Base-by-base conservation (phyloP, 2,113 vertebrate species). In the Stercorarius parasiticus region DNA sequence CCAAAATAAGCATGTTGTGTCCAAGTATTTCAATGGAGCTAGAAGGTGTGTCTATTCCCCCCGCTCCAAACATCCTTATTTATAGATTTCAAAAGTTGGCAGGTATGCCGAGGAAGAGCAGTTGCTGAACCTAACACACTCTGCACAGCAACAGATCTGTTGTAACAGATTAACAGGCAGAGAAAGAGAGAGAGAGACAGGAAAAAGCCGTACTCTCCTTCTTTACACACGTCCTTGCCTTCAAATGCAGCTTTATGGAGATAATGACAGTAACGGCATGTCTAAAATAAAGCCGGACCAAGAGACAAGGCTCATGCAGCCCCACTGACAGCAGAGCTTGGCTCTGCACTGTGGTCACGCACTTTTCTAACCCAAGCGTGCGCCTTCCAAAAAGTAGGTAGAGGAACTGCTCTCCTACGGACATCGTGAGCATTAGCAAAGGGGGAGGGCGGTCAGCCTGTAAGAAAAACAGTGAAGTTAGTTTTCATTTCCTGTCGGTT, bases 91-190 rank as follows among this genome's bases (percentile, higher is more conserved):
- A 88, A 38, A 95, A 96, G 82, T 56, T 95, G 96, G 92, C 93
- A 97, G 95, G 92, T 97, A 84, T 2, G 22, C 43, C 3, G 2
- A 96, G 90, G 91, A 97, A 95, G 88, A 97, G 83, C 86, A 97
- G 90, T 94, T 96, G 93, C 92, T 82, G 86, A 92, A 94, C 79
- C 89, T 95, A 73, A 93, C 76, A 90, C 64, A 47, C 88, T 71
- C 72, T 22, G 76, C 83, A 95, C 86, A 94, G 94, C 81, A 92
- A 93, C 93, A 85, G 91, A 96, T 90, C 96, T 96, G 93, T 80
- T 94, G 55, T 82, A 96, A 94, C 70, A 95, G 79, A 96, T 97
- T 93, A 97, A 91, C 79, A 94, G 64, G 90, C 89, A 95, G 29
- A 38, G 55, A 92, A 21, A 79, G 30, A 88, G 55, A 83, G 56